Conservation (phyloP, 2,888 invertebrate genomes). For the Hydraecia micacea region DNA sequence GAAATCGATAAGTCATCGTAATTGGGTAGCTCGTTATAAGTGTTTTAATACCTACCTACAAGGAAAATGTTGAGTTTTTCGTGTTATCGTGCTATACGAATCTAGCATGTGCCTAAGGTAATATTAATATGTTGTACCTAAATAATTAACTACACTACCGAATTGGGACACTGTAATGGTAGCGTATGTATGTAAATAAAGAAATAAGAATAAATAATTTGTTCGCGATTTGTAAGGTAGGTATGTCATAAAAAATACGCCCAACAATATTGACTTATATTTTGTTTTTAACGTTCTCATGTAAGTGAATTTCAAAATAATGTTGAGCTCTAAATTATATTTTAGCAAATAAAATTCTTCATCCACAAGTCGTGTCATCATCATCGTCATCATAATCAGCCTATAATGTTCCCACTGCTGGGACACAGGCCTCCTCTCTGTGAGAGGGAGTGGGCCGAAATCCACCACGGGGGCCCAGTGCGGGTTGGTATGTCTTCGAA, state of each 20-base stretch:
- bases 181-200: background rate
- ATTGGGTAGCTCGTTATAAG: conserved; percentile 37
- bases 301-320: background rate
- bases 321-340: no score
- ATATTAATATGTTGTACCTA: no score
- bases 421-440: no score
- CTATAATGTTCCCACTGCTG: no score
- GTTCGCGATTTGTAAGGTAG: background rate
- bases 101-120: background rate
- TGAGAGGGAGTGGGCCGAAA: no score
- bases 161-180: no score
- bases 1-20: conserved; percentile 38
- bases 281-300: background rate
- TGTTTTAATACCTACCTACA: conserved; percentile 14
- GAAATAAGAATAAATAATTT: background rate
- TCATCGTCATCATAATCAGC: no score
- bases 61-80: conserved; percentile 34
- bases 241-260: background rate
- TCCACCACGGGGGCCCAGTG: no score
- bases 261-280: background rate
- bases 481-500: no score
- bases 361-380: background rate
- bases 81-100: background rate
- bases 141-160: no score
- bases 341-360: background rate